Evolutionary conservation across 2,797 vertebrate genomes (phyloP).

Genomic region (Pangasius djambal): DNA sequence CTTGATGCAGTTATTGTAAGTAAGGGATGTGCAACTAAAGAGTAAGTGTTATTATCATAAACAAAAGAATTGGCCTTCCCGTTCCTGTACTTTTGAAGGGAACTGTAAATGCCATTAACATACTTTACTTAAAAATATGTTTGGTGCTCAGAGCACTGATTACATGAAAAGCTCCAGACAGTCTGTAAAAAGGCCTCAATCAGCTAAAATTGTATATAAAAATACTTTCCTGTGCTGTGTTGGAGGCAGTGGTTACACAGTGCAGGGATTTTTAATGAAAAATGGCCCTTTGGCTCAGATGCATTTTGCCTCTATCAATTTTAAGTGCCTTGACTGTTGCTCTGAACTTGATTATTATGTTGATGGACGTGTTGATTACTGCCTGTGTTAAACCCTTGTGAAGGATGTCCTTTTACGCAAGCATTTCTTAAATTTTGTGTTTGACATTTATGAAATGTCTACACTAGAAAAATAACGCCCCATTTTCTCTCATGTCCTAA

Average conservation of each 20-base stretch:
- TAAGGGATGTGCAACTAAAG: neutral
- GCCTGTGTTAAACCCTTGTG: constrained; percentile 32
- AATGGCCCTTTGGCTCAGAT: constrained; percentile 47
- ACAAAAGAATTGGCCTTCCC: too few species aligned
- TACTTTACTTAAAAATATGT: neutral
- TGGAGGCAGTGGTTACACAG: neutral
- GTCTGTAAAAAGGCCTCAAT: neutral
- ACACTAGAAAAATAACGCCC: constrained; percentile 20
- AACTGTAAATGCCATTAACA: neutral
- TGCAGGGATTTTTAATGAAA: constrained; percentile 54
- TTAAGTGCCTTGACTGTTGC: constrained; percentile 37
- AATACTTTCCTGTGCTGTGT: neutral
- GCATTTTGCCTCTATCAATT: constrained; percentile 22
- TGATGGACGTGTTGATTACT: constrained; percentile 47
- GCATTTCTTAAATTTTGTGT: constrained; percentile 33
- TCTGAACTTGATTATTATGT: constrained; percentile 41
- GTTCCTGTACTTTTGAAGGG: neutral
- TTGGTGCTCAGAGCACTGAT: neutral
- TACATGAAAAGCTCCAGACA: neutral
- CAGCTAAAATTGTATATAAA: neutral
- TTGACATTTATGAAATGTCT: constrained; percentile 52
- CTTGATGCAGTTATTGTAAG: neutral
- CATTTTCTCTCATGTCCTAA: neutral
- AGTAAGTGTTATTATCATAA: neutral
- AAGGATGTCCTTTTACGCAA: constrained; percentile 21